phyloP scores from a whole-genome alignment of 2,113 vertebrate genomes.

The Microtus oregoni region DNA sequence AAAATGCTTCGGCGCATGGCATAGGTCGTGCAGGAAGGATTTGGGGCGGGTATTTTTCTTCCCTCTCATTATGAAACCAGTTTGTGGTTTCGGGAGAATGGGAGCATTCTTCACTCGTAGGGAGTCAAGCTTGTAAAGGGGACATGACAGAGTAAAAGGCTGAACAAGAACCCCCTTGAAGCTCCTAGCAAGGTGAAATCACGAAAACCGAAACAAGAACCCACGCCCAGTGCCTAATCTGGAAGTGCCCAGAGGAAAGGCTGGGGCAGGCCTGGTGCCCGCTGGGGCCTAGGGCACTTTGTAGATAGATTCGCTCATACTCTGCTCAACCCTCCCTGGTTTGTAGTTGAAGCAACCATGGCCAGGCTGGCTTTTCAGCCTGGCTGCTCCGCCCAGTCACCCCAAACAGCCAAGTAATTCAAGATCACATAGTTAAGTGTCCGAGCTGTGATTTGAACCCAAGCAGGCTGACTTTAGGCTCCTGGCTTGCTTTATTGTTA shows the following conservation, averaged over 20 bases:
- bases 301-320: not conserved
- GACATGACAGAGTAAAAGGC: not conserved
- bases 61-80: not conserved
- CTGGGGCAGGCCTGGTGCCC: not conserved
- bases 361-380: not conserved
- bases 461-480: not conserved
- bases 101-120: conserved; percentile 38
- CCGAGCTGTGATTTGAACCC: conserved; percentile 1
- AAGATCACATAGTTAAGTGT: not conserved
- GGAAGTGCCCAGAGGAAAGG: conserved; percentile 48
- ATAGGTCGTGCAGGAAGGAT: not conserved
- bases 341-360: not conserved
- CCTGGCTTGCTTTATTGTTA: not conserved
- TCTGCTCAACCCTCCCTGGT: not conserved
- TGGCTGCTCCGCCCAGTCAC: not conserved
- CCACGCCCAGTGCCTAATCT: not conserved
- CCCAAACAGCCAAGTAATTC: not conserved
- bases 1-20: not conserved
- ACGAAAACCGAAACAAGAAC: not conserved
- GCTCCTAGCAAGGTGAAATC: not conserved
- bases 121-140: conserved; percentile 59
- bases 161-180: not conserved
- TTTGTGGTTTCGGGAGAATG: conserved; percentile 23
- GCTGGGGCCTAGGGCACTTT: not conserved
- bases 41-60: not conserved